phyloP scores from a whole-genome alignment of 2,888 invertebrate species.

The Adineta ricciae region DNA sequence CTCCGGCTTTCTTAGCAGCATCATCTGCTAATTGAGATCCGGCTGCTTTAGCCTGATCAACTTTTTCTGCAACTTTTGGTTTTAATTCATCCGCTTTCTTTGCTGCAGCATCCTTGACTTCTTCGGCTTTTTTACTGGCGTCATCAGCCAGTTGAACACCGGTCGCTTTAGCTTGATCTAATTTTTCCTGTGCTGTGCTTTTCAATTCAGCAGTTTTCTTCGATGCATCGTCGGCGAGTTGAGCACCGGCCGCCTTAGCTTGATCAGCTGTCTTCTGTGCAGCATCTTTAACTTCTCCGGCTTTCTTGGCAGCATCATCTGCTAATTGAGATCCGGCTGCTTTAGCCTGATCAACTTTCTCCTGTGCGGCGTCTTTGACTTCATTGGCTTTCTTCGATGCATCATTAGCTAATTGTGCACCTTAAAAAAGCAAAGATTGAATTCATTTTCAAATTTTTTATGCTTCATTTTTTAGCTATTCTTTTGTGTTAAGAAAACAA shows the following conservation, averaged over 20 bases:
- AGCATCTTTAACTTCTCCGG: not conserved
- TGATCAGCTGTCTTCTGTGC: not conserved
- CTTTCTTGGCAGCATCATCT: not conserved
- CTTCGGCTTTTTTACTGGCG: not conserved
- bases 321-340: not conserved
- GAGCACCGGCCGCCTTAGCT: not conserved
- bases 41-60: too few species aligned
- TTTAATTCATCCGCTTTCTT: not conserved
- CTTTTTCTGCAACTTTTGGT: too few species aligned
- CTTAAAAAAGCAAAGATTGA: not conserved
- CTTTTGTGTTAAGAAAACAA: too few species aligned
- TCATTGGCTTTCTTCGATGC: not conserved
- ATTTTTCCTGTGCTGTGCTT: too few species aligned
- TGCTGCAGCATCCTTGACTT: not conserved
- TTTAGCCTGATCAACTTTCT: not conserved
- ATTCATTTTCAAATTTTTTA: too few species aligned
- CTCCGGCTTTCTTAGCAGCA: not conserved
- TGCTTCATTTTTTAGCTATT: too few species aligned
- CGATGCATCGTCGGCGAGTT: not conserved
- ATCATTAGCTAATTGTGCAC: not conserved
- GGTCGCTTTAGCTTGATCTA: not conserved
- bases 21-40: not conserved
- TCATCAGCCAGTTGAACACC: not conserved
- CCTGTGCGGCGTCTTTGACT: not conserved
- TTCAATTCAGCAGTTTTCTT: not conserved